These are phyloP conservation scores for Atta cephalotes DNA, from an alignment of 1,140 invertebrate genomes.

Conservation along the genomic window DNA sequence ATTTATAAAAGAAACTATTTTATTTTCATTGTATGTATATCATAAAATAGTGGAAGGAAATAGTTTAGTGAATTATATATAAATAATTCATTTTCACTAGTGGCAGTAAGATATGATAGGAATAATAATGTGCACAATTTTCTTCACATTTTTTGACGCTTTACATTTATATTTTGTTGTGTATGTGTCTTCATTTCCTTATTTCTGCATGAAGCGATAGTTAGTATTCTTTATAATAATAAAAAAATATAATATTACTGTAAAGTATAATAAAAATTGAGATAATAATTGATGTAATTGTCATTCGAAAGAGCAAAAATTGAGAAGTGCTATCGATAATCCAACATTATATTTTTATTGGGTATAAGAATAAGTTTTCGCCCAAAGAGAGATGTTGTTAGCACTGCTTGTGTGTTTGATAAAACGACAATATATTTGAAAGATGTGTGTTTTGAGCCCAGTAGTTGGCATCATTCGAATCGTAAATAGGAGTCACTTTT, in stretches of 20 bases:
- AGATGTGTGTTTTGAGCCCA: no score
- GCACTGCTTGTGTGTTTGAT: no score
- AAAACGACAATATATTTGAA: no score
- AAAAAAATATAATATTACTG: neutral
- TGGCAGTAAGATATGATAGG: neutral
- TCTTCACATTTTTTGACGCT: neutral
- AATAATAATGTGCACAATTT: neutral
- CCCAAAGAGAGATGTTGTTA: no score
- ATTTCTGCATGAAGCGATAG: neutral
- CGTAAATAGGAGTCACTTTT: no score
- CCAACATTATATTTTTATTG: neutral
- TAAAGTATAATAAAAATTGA: neutral
- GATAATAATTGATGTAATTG: neutral
- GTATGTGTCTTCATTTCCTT: neutral
- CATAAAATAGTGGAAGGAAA: neutral
- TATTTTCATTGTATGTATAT: conserved; percentile 9
- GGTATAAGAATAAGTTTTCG: no score
- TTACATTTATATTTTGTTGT: neutral
- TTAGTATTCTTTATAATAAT: conserved; percentile 9
- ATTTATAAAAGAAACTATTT: conserved; percentile 1
- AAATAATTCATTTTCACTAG: conserved; percentile 3
- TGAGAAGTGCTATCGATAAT: neutral
- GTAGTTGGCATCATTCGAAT: no score
- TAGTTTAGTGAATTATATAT: neutral
- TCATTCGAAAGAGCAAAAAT: neutral